Evolutionary conservation across 2,113 vertebrate species (phyloP), one percentile per base, ranked within the genome.

Genomic region (Alligator sinensis): DNA sequence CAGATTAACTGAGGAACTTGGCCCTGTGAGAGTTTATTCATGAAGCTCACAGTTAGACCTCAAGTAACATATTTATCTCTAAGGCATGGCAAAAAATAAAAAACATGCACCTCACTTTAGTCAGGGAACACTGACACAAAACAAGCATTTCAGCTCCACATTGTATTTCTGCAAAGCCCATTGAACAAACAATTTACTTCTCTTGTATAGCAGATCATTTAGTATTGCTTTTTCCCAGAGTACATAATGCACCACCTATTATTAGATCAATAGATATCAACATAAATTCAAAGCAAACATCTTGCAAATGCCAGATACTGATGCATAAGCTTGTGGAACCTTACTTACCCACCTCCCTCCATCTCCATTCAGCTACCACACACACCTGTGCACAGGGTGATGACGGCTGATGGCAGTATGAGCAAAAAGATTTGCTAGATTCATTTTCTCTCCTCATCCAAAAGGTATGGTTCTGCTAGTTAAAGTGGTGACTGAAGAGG

Each of bases 1-100:
- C 25, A 5, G 28, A 83, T 81, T 85, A 18, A 72, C 68, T 54
- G 66, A 59, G 5, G 15, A 84, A 61, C 79, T 68, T 75, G 58
- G 22, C 14, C 1, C 0, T 10, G 19, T 25, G 12, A 93, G 5
- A 28, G 13, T 55, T 54, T 22, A 54, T 60, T 80, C 60, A 21
- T n/a, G 34, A 74, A 12, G 47, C 24, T 63, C 57, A 60, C 66
- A 88, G 62, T 11, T 88, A 38, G 60, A 91, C 70, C 10, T 85
- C 66, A 57, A 30, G 34, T 34, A 72, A 21, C 30, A 63, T 10
- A 70, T 61, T 63, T 25, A 90, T 57, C 54, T 60, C 60, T 63
- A 64, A 0, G 0, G 72, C 15, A 1, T 3, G 13, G 66, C 9
- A 77, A 22, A 19, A 24, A 10, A 64, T 78, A 25, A 38, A 38